A percentile compares a stretch with the other conserved stretches of the same genome.
These are phyloP conservation scores for Diarsia rubi DNA, from an alignment of 2,888 invertebrate genomes.

Conservation along the genomic window DNA sequence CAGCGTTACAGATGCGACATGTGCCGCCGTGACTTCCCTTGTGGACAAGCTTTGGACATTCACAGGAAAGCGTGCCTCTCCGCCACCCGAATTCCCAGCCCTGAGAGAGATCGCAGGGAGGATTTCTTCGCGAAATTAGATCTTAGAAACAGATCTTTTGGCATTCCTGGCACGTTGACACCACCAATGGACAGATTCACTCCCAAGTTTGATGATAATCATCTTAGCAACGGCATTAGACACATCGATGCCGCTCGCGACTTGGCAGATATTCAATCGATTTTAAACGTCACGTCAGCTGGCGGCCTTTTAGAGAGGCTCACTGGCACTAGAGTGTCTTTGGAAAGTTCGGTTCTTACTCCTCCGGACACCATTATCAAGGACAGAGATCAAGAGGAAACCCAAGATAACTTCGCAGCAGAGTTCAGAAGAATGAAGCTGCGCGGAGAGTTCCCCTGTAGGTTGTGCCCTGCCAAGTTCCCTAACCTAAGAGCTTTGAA, in stretches of 20 bases:
- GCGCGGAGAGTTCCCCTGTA: slow-evolving; percentile 97
- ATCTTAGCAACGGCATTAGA: slow-evolving; percentile 83
- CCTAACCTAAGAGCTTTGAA: slow-evolving; percentile 97
- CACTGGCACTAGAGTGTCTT: slow-evolving; percentile 84
- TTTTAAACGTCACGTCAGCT: slow-evolving; percentile 94
- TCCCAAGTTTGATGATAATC: slow-evolving; percentile 84
- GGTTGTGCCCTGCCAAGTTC: slow-evolving; percentile 96
- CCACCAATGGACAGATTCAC: slow-evolving; percentile 86
- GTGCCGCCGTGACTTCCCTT: slow-evolving; percentile 94
- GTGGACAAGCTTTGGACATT: slow-evolving; percentile 92
- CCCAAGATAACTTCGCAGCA: slow-evolving; percentile 95
- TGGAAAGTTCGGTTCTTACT: slow-evolving; percentile 86
- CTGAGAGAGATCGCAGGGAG: slow-evolving; percentile 92
- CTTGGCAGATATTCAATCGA: slow-evolving; percentile 96
- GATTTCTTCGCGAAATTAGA: slow-evolving; percentile 96
- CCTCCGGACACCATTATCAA: slow-evolving; percentile 85
- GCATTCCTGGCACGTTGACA: slow-evolving; percentile 85
- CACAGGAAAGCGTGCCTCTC: slow-evolving; percentile 90
- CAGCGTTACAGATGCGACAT: slow-evolving; percentile 93
- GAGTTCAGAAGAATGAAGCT: slow-evolving; percentile 97
- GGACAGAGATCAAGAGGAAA: slow-evolving; percentile 91
- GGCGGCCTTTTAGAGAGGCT: slow-evolving; percentile 93
- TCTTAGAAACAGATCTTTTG: slow-evolving; percentile 93
- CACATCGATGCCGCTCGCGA: slow-evolving; percentile 93
- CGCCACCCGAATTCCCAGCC: slow-evolving; percentile 83